Percentiles rank a stretch among this genome's conserved stretches.
Evolutionary conservation across 2,888 invertebrate genomes (phyloP).

Genomic region (Allygus modestus): DNA sequence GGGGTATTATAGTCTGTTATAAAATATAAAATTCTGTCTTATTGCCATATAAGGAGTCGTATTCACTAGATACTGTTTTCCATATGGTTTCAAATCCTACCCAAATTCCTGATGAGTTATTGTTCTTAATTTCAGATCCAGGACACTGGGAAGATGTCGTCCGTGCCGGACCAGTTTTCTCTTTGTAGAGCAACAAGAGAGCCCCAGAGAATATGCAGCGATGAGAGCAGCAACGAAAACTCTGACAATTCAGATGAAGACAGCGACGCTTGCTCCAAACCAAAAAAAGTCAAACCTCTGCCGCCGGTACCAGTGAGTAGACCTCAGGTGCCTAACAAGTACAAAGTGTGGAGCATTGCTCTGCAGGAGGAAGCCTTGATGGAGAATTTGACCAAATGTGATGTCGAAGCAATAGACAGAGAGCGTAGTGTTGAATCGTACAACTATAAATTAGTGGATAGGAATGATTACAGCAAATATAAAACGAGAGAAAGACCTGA

Average conservation of each 20-base stretch:
- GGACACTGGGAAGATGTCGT: background rate
- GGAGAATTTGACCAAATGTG: conserved; percentile 87
- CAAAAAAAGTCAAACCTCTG: conserved; percentile 71
- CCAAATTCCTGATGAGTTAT: background rate
- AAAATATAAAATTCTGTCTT: no score
- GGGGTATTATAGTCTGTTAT: no score
- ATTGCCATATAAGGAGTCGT: no score
- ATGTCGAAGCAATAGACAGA: conserved; percentile 82
- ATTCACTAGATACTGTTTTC: no score
- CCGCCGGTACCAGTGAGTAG: conserved; percentile 66
- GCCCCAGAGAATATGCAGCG: conserved; percentile 68
- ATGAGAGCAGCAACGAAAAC: conserved; percentile 79
- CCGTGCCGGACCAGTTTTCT: conserved; percentile 1
- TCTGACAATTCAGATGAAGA: conserved; percentile 67
- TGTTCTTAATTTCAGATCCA: conserved; percentile 22
- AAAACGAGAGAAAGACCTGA: background rate
- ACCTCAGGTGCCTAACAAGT: conserved; percentile 80
- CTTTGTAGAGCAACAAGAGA: conserved; percentile 29
- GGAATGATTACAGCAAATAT: conserved; percentile 30
- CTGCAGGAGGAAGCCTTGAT: conserved; percentile 88
- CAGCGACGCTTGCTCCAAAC: conserved; percentile 73
- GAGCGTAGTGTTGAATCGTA: conserved; percentile 86
- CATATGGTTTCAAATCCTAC: no score
- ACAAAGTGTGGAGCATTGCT: conserved; percentile 86
- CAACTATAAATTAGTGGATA: conserved; percentile 67